Percentiles rank a stretch among this genome's conserved stretches.
Conservation (phyloP, 2,888 invertebrate species). For the Neoascia interrupta region DNA sequence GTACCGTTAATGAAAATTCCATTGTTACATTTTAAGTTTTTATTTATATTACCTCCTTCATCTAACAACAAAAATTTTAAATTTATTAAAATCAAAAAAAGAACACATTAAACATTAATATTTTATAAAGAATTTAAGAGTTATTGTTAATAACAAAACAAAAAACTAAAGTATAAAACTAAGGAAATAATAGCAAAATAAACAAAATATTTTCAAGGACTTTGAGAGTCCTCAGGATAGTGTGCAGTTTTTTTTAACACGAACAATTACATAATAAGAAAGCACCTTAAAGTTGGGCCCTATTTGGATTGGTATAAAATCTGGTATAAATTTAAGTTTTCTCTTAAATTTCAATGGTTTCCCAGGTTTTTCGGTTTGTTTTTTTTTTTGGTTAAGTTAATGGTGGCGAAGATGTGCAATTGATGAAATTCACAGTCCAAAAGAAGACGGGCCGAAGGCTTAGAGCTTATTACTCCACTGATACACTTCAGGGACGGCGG, state of each 20-base stretch:
- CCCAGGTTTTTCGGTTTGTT: not conserved
- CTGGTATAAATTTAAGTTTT: conserved; percentile 1
- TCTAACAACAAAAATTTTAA: too few relatives aligned
- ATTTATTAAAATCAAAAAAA: too few relatives aligned
- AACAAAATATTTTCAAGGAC: too few relatives aligned
- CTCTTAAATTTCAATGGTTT: not conserved
- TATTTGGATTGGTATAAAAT: conserved; percentile 23
- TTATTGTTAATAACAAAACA: conserved; percentile 37
- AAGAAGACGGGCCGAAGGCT: conserved; percentile 52
- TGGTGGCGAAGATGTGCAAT: conserved; percentile 43
- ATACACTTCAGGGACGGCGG: conserved; percentile 84
- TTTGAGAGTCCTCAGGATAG: not conserved
- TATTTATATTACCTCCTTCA: too few relatives aligned
- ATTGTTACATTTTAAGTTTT: too few relatives aligned
- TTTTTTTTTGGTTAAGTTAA: conserved; percentile 37
- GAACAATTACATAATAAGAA: conserved; percentile 6
- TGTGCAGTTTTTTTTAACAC: not conserved
- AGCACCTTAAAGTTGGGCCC: not conserved
- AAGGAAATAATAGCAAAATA: conserved; percentile 4
- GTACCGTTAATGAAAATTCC: too few relatives aligned
- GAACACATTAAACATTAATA: too few relatives aligned
- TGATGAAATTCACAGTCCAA: conserved; percentile 23
- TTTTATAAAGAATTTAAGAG: too few relatives aligned
- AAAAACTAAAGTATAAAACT: not conserved
- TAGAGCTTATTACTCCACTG: conserved; percentile 81